A percentile compares a stretch with the other conserved stretches of the same genome.
Evolutionary conservation across 2,113 vertebrate genomes (phyloP).

Genomic region (Chloebia gouldiae): DNA sequence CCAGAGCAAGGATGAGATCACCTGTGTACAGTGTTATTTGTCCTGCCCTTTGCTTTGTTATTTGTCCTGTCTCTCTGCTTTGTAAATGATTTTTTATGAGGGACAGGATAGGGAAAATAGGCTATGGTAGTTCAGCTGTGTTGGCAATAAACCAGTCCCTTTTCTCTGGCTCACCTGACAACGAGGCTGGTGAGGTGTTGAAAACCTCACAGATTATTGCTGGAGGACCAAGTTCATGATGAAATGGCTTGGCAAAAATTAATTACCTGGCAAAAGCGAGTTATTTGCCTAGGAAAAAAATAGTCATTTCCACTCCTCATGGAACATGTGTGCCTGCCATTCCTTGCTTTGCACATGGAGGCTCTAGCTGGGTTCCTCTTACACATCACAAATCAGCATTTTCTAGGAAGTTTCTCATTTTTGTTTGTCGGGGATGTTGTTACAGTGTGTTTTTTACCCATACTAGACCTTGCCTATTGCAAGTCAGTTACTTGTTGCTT

Average conservation of each 20-base stretch:
- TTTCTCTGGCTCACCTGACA: background rate
- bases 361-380: background rate
- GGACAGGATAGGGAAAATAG: background rate
- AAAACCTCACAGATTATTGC: background rate
- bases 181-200: background rate
- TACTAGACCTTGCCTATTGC: background rate
- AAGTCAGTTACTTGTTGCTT: background rate
- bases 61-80: background rate
- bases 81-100: background rate
- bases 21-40: background rate
- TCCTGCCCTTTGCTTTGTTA: background rate
- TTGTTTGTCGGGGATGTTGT: background rate
- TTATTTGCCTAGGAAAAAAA: background rate
- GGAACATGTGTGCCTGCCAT: background rate
- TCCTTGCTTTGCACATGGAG: background rate
- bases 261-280: background rate
- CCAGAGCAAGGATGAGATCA: background rate
- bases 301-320: background rate
- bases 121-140: background rate
- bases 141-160: background rate
- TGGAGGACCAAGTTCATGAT: fast-evolving
- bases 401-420: constrained; percentile 9
- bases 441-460: background rate
- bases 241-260: background rate
- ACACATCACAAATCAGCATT: background rate